Evolutionary conservation across 2,113 vertebrate species (phyloP).

Genomic region (Rhea pennata): DNA sequence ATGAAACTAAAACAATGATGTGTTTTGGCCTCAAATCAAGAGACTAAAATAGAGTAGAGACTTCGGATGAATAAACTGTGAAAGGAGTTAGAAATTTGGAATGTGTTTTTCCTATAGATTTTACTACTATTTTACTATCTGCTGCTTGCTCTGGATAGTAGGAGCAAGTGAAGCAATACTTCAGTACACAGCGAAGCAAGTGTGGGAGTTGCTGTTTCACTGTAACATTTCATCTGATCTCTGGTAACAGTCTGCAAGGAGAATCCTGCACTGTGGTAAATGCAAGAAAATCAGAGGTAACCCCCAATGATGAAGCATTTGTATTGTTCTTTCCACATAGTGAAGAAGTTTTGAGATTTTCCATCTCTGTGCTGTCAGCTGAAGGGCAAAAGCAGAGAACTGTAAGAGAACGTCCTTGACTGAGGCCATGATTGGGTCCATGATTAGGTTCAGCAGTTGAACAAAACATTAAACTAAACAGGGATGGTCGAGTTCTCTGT

Average conservation of each 20-base stretch:
- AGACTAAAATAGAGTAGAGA: background rate
- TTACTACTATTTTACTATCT: background rate
- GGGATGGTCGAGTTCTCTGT: background rate
- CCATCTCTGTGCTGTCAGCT: background rate
- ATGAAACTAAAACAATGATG: background rate
- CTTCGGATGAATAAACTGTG: background rate
- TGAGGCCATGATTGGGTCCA: background rate
- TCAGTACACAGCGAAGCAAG: background rate
- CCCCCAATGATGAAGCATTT: background rate
- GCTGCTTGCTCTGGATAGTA: background rate
- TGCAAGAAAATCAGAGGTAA: background rate
- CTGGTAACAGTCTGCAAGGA: background rate
- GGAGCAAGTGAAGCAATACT: background rate
- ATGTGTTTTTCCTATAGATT: background rate
- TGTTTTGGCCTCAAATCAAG: background rate
- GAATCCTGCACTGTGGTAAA: background rate
- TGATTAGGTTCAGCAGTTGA: background rate
- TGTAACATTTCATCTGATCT: background rate
- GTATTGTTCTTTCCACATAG: background rate
- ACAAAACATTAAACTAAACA: background rate
- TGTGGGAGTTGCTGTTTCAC: background rate
- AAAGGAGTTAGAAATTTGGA: background rate
- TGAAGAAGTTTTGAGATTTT: background rate
- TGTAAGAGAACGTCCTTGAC: background rate
- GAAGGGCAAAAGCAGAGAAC: fast-evolving